These are phyloP conservation scores for Probosciger aterrimus DNA, from an alignment of 2,113 vertebrate species.

Conservation along the genomic window DNA sequence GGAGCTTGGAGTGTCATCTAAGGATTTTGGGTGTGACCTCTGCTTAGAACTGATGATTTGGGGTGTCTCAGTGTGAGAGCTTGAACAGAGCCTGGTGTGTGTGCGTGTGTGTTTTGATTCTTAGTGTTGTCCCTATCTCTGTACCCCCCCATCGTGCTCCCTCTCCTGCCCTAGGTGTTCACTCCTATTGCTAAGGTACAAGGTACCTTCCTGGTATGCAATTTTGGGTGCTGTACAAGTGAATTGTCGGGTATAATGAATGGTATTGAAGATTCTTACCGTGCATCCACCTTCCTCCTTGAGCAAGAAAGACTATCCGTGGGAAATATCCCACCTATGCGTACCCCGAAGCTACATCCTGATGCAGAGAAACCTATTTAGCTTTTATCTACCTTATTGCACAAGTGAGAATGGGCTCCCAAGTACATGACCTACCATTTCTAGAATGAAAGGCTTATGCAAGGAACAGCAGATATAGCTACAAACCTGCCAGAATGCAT, in stretches of 20 bases:
- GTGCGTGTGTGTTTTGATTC: not conserved
- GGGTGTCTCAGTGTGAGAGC: not conserved
- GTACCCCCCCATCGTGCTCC: fast-evolving
- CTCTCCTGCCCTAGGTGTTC: not conserved
- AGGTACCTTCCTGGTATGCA: not conserved
- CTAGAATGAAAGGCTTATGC: not conserved
- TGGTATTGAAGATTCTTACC: not conserved
- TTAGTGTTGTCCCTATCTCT: fast-evolving
- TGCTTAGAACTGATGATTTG: not conserved
- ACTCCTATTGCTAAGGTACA: fast-evolving
- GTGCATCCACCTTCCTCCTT: not conserved
- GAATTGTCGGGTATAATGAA: not conserved
- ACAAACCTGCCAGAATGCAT: not conserved
- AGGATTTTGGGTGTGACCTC: not conserved
- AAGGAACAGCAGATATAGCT: not conserved
- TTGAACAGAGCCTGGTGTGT: not conserved
- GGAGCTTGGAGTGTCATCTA: not conserved
- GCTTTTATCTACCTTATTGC: not conserved
- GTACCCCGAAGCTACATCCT: not conserved
- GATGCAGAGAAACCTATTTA: not conserved
- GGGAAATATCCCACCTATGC: fast-evolving
- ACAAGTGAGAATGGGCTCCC: not conserved
- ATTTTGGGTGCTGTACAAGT: not conserved
- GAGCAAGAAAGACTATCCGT: not conserved
- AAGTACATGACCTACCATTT: not conserved